Base-by-base conservation (phyloP, 2,113 vertebrate genomes). In the Dascyllus trimaculatus region DNA sequence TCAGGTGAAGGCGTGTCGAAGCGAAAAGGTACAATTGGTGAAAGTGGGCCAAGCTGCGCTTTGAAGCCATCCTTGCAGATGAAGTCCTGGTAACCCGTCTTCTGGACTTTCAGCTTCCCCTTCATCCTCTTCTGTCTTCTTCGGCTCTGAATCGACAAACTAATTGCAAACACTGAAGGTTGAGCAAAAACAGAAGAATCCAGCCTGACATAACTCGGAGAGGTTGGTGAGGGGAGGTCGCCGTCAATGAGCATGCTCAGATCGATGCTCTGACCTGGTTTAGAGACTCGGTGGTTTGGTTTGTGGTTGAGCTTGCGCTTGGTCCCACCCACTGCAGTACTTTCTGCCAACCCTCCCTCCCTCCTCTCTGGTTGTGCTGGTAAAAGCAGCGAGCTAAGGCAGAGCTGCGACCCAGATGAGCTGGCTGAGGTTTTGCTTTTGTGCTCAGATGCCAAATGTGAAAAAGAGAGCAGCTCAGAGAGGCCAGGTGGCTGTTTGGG, bases 1-100 rank as follows among this genome's bases (percentile, higher is more conserved):
- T 99, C 98, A 15, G 98, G 98, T 78, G 98, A 99, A 21, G 97
- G 96, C 4, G 96, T 96, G 85, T 96, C 93, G 77, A 99, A 99
- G 82, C 95, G 80, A 92, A 99, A 99, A 0, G 97, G 97, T 48
- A 89, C 90, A 77, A 99, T 95, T 64, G 94, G 73, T 51, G 93
- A 77, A 14, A 96, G 69, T 63, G 94, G 94, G 7, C 54, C 67
- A 48, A 89, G 80, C 59, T 82, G 90, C 65, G 96, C 95, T 89
- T 94, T 95, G 60, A 91, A 88, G 71, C 95, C 86, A 46, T 94
- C 92, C 78, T 86, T 93, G 76, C 95, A 94, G 0, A 94, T 86
- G 78, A 96, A 95, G 51, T 94, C 85, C 80, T 93, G 93, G 77
- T 95, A 91, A 21, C 90, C 85, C 54, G 46, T 53, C 61, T 53